phyloP scores from a whole-genome alignment of 2,113 vertebrate genomes.

The Brachypodius melanocephalos region DNA sequence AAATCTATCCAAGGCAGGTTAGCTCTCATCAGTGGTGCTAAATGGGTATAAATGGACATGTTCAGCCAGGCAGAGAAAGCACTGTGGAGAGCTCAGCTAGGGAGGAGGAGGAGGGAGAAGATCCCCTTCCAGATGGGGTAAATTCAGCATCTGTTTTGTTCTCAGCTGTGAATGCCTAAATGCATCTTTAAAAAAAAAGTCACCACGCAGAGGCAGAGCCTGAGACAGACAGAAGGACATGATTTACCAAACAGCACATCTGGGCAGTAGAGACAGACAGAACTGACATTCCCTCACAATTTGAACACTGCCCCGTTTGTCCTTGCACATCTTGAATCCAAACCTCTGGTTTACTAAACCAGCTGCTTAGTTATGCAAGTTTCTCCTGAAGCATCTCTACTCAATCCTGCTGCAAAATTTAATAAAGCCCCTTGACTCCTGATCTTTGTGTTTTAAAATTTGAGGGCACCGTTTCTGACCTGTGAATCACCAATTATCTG shows the following conservation, averaged over 20 bases:
- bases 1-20: neutral
- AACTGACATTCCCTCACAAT: neutral
- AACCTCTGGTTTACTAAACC: neutral
- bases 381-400: neutral
- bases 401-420: neutral
- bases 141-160: conserved; percentile 21
- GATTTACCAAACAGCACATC: neutral
- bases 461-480: neutral
- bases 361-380: neutral
- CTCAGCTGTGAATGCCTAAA: neutral
- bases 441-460: neutral
- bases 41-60: conserved; percentile 10
- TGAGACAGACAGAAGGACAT: neutral
- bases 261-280: neutral
- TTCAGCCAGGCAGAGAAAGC: conserved; percentile 30
- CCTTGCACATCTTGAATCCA: neutral
- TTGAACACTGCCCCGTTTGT: neutral
- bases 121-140: conserved; percentile 49
- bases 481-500: neutral
- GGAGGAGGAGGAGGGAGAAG: neutral
- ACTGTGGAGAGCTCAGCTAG: neutral
- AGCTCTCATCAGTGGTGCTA: conserved; percentile 1
- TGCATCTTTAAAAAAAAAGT: neutral
- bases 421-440: neutral
- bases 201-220: neutral